phyloP scores from a whole-genome alignment of 2,797 vertebrate species.

The Ceyx erithaca region DNA sequence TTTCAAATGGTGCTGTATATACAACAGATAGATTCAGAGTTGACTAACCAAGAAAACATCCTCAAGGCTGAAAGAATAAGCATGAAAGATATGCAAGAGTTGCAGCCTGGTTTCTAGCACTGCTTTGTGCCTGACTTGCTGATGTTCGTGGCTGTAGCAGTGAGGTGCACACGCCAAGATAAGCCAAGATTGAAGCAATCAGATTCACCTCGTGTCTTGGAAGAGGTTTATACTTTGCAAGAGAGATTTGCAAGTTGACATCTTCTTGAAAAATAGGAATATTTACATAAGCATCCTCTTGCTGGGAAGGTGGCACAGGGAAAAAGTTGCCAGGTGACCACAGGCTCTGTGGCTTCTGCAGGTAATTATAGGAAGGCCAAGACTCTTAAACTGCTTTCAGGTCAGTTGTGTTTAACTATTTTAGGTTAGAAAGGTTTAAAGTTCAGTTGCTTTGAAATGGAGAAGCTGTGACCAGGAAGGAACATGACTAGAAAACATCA shows the following conservation, averaged over 20 bases:
- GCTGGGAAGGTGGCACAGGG: neutral
- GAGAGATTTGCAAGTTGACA: neutral
- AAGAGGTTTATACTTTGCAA: neutral
- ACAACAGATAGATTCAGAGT: constrained; percentile 48
- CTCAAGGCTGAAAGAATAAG: constrained; percentile 26
- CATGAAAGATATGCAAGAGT: neutral
- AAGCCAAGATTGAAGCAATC: constrained; percentile 19
- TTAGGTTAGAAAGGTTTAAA: neutral
- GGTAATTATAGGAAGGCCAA: neutral
- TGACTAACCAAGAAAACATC: constrained; percentile 63
- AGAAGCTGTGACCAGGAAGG: neutral
- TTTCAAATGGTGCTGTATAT: constrained; percentile 49
- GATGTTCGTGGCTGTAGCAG: neutral
- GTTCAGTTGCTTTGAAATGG: neutral
- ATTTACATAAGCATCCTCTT: neutral
- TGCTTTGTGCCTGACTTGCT: neutral
- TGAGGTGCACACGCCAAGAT: neutral
- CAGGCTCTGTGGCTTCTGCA: neutral
- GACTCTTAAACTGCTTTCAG: neutral
- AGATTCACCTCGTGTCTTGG: neutral
- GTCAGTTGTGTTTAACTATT: neutral
- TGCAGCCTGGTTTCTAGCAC: neutral
- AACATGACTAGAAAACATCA: neutral
- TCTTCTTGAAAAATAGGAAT: neutral
- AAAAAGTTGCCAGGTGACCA: neutral